A percentile compares a stretch with the other conserved stretches of the same genome.
Conservation (phyloP, 2,888 invertebrate species). For the Microplitis deprimator region DNA sequence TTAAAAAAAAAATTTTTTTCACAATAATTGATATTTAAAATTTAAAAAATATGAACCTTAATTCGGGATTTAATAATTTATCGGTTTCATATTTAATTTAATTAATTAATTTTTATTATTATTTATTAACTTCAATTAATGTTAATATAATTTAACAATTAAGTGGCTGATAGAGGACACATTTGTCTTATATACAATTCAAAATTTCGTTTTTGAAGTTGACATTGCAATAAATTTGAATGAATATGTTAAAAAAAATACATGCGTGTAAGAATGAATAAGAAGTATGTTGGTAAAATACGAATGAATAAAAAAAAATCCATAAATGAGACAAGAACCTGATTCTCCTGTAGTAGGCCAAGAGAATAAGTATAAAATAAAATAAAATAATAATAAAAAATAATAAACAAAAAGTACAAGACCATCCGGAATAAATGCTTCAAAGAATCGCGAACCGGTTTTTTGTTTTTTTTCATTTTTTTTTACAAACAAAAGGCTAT, state of each 20-base stretch:
- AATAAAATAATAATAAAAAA: too few species aligned
- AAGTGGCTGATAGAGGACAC: too few species aligned
- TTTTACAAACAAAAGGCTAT: slow-evolving; percentile 63
- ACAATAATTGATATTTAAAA: too few species aligned
- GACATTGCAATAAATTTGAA: background rate
- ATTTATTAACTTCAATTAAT: too few species aligned
- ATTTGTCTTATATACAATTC: too few species aligned
- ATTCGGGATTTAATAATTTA: too few species aligned
- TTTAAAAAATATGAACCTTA: too few species aligned
- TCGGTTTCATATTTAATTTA: too few species aligned
- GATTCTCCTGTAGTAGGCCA: slow-evolving; percentile 35
- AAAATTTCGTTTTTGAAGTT: too few species aligned
- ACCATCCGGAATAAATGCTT: slow-evolving; percentile 63
- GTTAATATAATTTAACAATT: too few species aligned
- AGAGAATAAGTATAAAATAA: slow-evolving; percentile 16
- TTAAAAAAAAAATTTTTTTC: too few species aligned
- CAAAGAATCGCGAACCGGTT: slow-evolving; percentile 65
- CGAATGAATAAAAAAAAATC: slow-evolving; percentile 17
- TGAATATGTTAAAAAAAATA: slow-evolving; percentile 6
- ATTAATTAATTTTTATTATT: too few species aligned
- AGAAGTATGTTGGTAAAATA: slow-evolving; percentile 30
- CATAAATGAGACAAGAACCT: slow-evolving; percentile 1
- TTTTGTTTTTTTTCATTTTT: slow-evolving; percentile 55
- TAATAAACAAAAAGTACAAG: slow-evolving; percentile 34
- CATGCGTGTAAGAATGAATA: slow-evolving; percentile 11